A percentile compares a stretch with the other conserved stretches of the same genome.
phyloP scores from a whole-genome alignment of 2,888 invertebrate genomes.

The Trypoxylon attenuatum region DNA sequence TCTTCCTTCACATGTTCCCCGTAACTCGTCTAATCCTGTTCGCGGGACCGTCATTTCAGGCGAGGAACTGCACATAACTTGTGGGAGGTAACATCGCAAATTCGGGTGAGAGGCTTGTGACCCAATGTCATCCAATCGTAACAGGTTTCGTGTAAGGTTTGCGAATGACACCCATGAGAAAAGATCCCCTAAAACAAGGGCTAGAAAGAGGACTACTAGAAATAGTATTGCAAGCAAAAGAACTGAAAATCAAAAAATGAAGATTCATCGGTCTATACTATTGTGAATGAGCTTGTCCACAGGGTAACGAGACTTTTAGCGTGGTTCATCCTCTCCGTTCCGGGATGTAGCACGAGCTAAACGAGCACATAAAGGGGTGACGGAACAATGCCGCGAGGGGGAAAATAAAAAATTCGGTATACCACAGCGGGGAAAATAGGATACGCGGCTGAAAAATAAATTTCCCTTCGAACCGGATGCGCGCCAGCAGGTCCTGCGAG shows the following conservation, averaged over 20 bases:
- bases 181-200: no score
- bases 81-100: no score
- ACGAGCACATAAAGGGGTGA: background rate
- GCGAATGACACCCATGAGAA: no score
- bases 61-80: no score
- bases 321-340: background rate
- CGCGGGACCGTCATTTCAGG: no score
- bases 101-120: no score
- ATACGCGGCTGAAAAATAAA: background rate
- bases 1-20: no score
- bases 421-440: background rate
- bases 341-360: background rate
- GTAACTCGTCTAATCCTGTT: no score
- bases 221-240: slow-evolving; percentile 1
- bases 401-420: background rate
- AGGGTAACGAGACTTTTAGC: slow-evolving; percentile 8
- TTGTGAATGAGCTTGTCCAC: background rate
- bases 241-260: background rate
- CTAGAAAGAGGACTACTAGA: slow-evolving; percentile 2
- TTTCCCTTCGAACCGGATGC: background rate
- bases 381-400: background rate
- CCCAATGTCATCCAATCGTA: no score
- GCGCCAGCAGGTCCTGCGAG: no score
- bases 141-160: no score
- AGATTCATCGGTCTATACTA: slow-evolving; percentile 7